Conservation (phyloP, 2,888 invertebrate genomes). For the Patella depressa region DNA sequence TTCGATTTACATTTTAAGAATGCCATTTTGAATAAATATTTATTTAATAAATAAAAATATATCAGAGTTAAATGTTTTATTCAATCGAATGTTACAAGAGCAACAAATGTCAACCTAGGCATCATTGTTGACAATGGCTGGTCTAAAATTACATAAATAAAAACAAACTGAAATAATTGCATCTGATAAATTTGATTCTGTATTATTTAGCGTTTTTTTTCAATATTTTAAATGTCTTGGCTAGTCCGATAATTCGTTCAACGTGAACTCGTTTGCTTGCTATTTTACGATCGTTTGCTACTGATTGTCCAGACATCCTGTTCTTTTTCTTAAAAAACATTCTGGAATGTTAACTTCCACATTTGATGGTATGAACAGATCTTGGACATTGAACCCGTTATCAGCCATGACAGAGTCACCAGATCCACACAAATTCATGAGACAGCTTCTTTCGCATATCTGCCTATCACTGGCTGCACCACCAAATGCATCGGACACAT, state of each 20-base stretch:
- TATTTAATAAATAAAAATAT: not conserved
- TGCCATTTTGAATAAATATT: slow-evolving; percentile 5
- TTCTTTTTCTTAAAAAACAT: slow-evolving; percentile 42
- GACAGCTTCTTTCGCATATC: slow-evolving; percentile 33
- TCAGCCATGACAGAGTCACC: slow-evolving; percentile 40
- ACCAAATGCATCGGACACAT: slow-evolving; percentile 28
- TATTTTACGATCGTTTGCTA: slow-evolving; percentile 37
- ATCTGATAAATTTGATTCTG: not conserved
- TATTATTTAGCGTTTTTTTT: not conserved
- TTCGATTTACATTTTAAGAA: not conserved
- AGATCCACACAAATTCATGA: slow-evolving; percentile 30
- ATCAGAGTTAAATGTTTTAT: no score
- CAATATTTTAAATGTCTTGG: slow-evolving; percentile 29
- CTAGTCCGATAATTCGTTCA: slow-evolving; percentile 40
- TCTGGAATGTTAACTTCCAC: slow-evolving; percentile 41
- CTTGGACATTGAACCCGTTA: slow-evolving; percentile 24
- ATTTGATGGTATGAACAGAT: slow-evolving; percentile 32
- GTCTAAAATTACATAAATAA: slow-evolving; percentile 17
- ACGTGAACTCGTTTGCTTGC: slow-evolving; percentile 42
- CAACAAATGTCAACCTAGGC: not conserved
- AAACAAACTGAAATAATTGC: slow-evolving; percentile 15
- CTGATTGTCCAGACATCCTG: slow-evolving; percentile 25
- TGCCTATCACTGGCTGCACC: slow-evolving; percentile 42
- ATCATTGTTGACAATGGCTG: not conserved
- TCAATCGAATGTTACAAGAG: no score